Percentiles rank a stretch among this genome's conserved stretches.
Evolutionary conservation across 1,140 invertebrate genomes (phyloP).

Genomic region (Aradophagus sp.): DNA sequence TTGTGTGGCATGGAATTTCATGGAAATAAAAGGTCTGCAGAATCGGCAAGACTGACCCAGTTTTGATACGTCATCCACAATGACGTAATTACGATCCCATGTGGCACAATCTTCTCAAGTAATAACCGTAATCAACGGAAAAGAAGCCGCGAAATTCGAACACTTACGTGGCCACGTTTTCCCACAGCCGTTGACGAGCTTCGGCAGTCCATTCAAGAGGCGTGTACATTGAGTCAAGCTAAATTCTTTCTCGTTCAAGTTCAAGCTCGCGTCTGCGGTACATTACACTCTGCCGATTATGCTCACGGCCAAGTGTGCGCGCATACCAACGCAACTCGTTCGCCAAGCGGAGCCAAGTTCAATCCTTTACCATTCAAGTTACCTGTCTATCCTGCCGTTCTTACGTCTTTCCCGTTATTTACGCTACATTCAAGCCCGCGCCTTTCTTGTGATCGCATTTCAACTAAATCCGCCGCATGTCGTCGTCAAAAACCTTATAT

Average conservation of each 20-base stretch:
- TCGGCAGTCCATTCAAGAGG: constrained; percentile 1
- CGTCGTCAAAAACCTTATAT: constrained; percentile 23
- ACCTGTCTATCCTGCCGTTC: constrained; percentile 45
- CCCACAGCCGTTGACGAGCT: constrained; percentile 16
- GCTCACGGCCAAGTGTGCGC: constrained; percentile 27
- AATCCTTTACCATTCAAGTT: constrained; percentile 55
- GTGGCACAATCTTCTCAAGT: too few species aligned
- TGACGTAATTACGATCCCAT: too few species aligned
- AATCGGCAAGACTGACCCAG: too few species aligned
- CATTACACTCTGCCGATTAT: constrained; percentile 51
- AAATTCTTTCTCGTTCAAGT: constrained; percentile 44
- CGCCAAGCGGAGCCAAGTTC: constrained; percentile 36
- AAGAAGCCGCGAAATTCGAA: too few species aligned
- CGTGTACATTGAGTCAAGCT: constrained; percentile 41
- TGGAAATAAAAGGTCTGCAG: too few species aligned
- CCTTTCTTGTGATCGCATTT: constrained; percentile 35
- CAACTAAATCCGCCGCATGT: constrained; percentile 19
- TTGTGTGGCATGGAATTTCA: too few species aligned
- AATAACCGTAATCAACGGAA: too few species aligned
- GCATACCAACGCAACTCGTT: constrained; percentile 49
- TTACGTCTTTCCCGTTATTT: constrained; percentile 54
- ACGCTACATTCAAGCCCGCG: constrained; percentile 49
- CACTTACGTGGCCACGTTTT: too few species aligned
- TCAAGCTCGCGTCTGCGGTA: constrained; percentile 39
- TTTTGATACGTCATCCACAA: too few species aligned